Conservation (phyloP, 2,113 vertebrate genomes). For the Esox niger region DNA sequence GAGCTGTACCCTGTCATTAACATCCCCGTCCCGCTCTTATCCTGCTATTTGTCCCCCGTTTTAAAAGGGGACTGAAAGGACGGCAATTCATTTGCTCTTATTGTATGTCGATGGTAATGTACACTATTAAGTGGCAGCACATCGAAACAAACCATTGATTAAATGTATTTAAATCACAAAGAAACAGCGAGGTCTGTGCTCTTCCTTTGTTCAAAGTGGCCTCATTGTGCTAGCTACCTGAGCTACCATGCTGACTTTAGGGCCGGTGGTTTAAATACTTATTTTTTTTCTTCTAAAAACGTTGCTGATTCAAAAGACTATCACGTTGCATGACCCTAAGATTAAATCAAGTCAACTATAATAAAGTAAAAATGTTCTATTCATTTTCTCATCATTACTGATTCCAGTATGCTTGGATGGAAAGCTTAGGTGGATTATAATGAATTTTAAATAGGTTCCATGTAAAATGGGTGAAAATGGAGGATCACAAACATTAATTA, state of each 20-base stretch:
- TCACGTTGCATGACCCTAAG: slow-evolving; percentile 55
- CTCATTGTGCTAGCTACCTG: slow-evolving; percentile 66
- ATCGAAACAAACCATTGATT: slow-evolving; percentile 81
- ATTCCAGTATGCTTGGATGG: slow-evolving; percentile 62
- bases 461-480: slow-evolving; percentile 64
- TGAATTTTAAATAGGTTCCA: slow-evolving; percentile 70
- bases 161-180: slow-evolving; percentile 83
- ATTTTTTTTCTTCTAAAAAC: slow-evolving; percentile 30
- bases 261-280: slow-evolving; percentile 61
- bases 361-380: slow-evolving; percentile 71
- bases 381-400: slow-evolving; percentile 73
- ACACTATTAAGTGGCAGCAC: slow-evolving; percentile 76
- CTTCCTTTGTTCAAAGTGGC: slow-evolving; percentile 66
- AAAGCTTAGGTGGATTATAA: slow-evolving; percentile 66
- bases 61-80: slow-evolving; percentile 56
- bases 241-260: slow-evolving; percentile 62
- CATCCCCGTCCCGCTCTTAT: slow-evolving; percentile 63
- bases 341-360: slow-evolving; percentile 73
- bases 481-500: slow-evolving; percentile 68
- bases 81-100: slow-evolving; percentile 65
- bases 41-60: slow-evolving; percentile 62
- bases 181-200: slow-evolving; percentile 74
- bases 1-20: slow-evolving; percentile 70
- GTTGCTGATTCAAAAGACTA: slow-evolving; percentile 54
- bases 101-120: slow-evolving; percentile 76